Base-by-base conservation (phyloP, 1,140 invertebrate genomes). In the Hypsibius dujardini region DNA sequence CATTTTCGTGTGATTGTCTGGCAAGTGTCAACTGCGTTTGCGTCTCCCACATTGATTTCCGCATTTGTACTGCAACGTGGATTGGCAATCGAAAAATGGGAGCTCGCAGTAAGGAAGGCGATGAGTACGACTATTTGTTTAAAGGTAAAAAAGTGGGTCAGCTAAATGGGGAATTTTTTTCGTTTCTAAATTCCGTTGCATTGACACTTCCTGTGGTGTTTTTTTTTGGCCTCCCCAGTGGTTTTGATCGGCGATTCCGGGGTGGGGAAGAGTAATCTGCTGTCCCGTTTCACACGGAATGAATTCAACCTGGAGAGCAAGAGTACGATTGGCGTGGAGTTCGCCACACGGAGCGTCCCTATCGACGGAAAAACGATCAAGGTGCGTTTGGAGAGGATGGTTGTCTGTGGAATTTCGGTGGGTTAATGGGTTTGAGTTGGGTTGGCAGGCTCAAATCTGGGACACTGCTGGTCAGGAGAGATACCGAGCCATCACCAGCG, bases 251-350 rank as follows among this genome's bases (percentile, higher is more conserved):
- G 96, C 76, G 96, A 99, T 80, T 98, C 94, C 72, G 96, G 95
- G 73, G 96, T 99, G 76, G 96, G 96, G 73, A 99, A 99, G 85
- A 95, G 91, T 86, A 99, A 98, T 85, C 85, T 99, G 71, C 83
- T 99, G 72, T 97, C 95, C 71, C 86, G 96, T 83, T 99, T 99
- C 82, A 99, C 96, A 81, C 88, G 96, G 81, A 99, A 99, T 87
- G 95, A 99, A 87, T 99, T 99, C 82, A 99, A 98, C 83, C 85
- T 99, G 82, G 96, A 99, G 84, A 97, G 93, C 76, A 99, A 99
- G 84, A 98, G 94, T 74, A 99, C 96, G 74, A 99, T 99, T 84
- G 96, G 96, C 73, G 96, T 99, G 74, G 96, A 99, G 83, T 99
- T 99, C 85, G 96, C 96, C 71, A 99, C 96, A 73, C 85, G 93